These are phyloP conservation scores for Delphinapterus leucas DNA, from an alignment of 2,113 vertebrate genomes.

Conservation along the genomic window DNA sequence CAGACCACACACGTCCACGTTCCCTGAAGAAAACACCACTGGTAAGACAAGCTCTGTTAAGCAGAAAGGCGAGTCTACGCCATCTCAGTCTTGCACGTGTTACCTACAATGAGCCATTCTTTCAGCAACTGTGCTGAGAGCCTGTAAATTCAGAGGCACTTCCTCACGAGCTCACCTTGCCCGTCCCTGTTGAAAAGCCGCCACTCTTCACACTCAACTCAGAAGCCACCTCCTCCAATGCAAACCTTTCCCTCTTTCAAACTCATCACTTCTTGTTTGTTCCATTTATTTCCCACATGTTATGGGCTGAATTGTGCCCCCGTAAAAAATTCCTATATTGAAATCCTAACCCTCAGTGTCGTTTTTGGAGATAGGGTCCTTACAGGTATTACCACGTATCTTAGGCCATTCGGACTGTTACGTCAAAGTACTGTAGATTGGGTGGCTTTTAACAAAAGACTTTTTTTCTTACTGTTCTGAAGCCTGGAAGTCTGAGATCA, in stretches of 20 bases:
- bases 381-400: neutral
- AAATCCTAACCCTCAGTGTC: neutral
- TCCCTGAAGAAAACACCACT: neutral
- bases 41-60: neutral
- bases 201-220: neutral
- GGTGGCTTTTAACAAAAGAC: neutral
- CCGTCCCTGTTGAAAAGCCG: neutral
- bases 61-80: neutral
- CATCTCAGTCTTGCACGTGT: too few species aligned
- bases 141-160: neutral
- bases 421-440: neutral
- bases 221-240: too few species aligned
- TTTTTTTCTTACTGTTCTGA: neutral
- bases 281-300: neutral
- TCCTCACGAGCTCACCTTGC: neutral
- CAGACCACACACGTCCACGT: neutral
- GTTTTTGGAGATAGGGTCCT: neutral
- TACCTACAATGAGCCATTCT: neutral
- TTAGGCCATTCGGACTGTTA: neutral
- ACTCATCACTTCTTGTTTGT: neutral
- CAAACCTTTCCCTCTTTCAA: neutral
- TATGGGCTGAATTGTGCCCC: neutral
- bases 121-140: too few species aligned
- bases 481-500: neutral
- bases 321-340: neutral